These are phyloP conservation scores for Acrobasis consociella DNA, from an alignment of 2,888 invertebrate species.

Conservation along the genomic window DNA sequence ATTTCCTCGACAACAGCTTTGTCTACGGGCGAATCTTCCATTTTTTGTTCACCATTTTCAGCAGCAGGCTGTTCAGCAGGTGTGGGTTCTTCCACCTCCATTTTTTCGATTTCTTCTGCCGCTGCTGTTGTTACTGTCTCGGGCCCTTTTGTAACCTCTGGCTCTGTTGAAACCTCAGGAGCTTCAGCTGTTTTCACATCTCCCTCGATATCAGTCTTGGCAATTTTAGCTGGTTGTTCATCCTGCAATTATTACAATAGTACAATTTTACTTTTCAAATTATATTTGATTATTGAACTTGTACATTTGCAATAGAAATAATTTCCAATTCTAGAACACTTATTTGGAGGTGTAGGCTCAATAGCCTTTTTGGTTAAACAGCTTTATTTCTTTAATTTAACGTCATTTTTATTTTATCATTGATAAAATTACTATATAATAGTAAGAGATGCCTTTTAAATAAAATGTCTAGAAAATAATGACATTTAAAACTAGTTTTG, in stretches of 20 bases:
- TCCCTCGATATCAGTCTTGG: conserved; percentile 72
- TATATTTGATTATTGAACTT: too few species aligned
- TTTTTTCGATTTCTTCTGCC: conserved; percentile 49
- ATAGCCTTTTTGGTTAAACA: too few species aligned
- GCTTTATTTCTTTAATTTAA: too few species aligned
- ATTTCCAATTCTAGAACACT: too few species aligned
- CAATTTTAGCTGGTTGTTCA: conserved; percentile 78
- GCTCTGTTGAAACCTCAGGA: background rate
- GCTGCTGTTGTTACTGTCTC: conserved; percentile 32
- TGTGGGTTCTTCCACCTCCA: conserved; percentile 55
- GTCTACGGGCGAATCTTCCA: conserved; percentile 26
- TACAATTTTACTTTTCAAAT: conserved; percentile 1
- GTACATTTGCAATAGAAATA: too few species aligned
- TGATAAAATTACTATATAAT: too few species aligned
- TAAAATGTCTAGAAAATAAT: too few species aligned
- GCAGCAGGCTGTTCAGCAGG: conserved; percentile 30
- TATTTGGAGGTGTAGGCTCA: too few species aligned
- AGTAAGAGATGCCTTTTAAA: too few species aligned
- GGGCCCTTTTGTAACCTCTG: conserved; percentile 28
- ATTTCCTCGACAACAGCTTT: conserved; percentile 50
- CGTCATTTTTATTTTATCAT: too few species aligned
- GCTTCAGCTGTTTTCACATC: conserved; percentile 49
- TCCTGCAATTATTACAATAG: conserved; percentile 49
- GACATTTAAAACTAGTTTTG: too few species aligned
- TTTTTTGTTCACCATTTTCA: conserved; percentile 35